phyloP scores from a whole-genome alignment of 2,797 vertebrate genomes.

The Gambelia wislizenii region DNA sequence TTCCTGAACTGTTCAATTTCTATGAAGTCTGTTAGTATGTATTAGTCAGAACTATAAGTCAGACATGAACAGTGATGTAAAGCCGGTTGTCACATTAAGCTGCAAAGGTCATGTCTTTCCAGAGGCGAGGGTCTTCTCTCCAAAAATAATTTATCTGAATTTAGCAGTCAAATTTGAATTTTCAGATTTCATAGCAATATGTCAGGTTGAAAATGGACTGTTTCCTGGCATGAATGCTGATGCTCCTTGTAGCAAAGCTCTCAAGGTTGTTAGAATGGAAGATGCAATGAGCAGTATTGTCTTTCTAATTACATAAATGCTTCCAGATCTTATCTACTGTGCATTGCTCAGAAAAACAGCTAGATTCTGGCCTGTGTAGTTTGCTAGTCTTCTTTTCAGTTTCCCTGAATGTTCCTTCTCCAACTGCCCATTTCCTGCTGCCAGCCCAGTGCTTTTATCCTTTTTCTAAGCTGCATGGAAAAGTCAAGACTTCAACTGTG shows the following conservation, averaged over 20 bases:
- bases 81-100: conserved; percentile 8
- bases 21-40: not conserved
- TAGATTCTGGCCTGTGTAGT: too few species aligned
- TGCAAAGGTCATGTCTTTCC: conserved; percentile 5
- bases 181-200: not conserved
- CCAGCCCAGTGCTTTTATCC: not conserved
- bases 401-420: not conserved
- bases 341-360: not conserved
- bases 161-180: not conserved
- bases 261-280: not conserved
- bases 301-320: not conserved
- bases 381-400: not conserved
- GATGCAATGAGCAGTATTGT: not conserved
- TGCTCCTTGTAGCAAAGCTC: not conserved
- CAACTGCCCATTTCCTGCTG: not conserved
- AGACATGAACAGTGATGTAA: conserved; percentile 7
- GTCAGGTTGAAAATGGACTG: not conserved
- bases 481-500: too few species aligned
- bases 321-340: not conserved
- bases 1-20: conserved; percentile 9
- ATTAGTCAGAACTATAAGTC: conserved; percentile 21
- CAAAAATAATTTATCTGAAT: conserved; percentile 12
- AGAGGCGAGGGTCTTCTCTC: not conserved
- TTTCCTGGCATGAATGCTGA: not conserved
- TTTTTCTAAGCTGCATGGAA: not conserved